Evolutionary conservation across 2,888 invertebrate genomes (phyloP), one percentile per base, ranked within the genome.

Genomic region (Tenthredo amoena): DNA sequence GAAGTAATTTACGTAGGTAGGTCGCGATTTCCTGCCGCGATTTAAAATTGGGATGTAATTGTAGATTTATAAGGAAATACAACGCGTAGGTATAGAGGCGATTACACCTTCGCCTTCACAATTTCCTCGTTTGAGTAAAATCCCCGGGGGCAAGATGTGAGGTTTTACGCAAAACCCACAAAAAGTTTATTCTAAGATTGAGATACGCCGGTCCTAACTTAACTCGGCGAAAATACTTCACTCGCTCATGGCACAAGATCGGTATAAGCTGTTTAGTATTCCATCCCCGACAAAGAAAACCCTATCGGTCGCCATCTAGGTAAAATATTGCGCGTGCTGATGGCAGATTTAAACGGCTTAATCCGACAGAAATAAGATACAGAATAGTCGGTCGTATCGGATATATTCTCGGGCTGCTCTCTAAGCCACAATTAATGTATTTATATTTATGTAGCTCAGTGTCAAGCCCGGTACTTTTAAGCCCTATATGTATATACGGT

Each of bases 291-390:
- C 89, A 77, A 77, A 77, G 77, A 90, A 89, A 86, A 87, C 88
- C 87, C 90, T 91, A 91, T 92, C 92, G 89, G 87, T 91, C 88
- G 89, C 89, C 90, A 91, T 91, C 92, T 90, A 87, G 87, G 89
- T 91, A 89, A 91, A 92, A 90, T 91, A 92, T 92, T 90, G 89
- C 90, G 89, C 90, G 89, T 89, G 89, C 88, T 90, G 91, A 85
- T 85, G 37, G 84, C 85, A 62, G 85, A 81, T 81, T 76, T 76
- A 68, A 55, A 92, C 90, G 91, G 88, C 92, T 92, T 90, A 91
- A 92, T 92, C 89, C 88, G 86, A 40, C 87, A 88, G 89, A 90
- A 92, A 91, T 90, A 72, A 26, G 31, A 37, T 72, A 50, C 50
- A 31, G 77, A 77, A 77, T 77, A 31, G 77, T 9, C 55, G 55